Evolutionary conservation across 2,113 vertebrate species (phyloP), one percentile per base, ranked within the genome.

Genomic region (Triplophysa siluroides): DNA sequence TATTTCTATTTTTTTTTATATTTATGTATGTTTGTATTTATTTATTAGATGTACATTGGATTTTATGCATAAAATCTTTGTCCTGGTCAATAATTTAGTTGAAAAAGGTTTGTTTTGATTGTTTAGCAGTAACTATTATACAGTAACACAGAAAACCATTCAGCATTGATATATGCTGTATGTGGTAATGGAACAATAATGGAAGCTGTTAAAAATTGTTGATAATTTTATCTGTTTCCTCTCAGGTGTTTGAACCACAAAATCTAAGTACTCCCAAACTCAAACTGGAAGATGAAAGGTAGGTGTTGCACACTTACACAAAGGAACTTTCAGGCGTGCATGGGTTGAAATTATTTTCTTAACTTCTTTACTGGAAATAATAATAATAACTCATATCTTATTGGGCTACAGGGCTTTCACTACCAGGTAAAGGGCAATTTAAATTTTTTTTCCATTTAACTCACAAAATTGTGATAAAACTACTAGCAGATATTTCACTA

Each of bases 191-290:
- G 62, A 64, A 64, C 26, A 64, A 38, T 64, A 64, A 64, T 64
- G 33, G 19, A 64, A 43, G 64, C 64, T 66, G 64, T 21, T 67
- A 33, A 67, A 67, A 43, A 13, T 67, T 67, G 10, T 67, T 67
- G 38, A 67, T 67, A 5, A 67, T 45, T 67, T 67, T 45, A 67
- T 21, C 41, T 33, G 1, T 77, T 77, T 64, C 60, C 75, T 65
- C 19, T 76, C 21, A 64, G 75, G 75, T 77, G 23, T 67, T 67
- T 45, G 41, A 67, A 67, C 65, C 65, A 67, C 41, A 45, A 67
- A 67, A 67, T 67, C 62, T 16, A 77, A 77, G 75, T 77, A 65
- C 75, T 47, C 75, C 75, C 75, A 65, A 77, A 77, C 14, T 10
- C 21, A 77, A 77, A 77, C 38, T 45, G 58, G 61, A 77, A 77